Evolutionary conservation across 53 echinoderm and acorn worm genomes (phyloP), one percentile per base, ranked within the genome.

Genomic region (Holothuria leucospilota): DNA sequence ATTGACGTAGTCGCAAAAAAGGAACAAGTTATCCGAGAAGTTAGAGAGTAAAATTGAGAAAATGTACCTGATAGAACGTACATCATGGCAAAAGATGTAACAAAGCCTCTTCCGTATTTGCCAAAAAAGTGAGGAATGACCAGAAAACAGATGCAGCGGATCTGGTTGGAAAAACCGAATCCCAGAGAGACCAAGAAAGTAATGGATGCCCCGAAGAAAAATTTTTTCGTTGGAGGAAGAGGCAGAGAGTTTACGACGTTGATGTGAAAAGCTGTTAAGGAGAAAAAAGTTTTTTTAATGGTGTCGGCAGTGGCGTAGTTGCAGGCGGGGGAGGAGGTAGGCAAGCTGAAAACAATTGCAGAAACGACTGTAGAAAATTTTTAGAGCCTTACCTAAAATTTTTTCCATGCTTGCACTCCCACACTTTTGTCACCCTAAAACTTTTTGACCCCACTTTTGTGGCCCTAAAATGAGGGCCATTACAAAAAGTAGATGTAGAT

Each of bases 101-200:
- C 61, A 25, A 94, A 83, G 24, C 87, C 62, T 28, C 96, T 82
- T 5, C 96, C 96, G 71, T 92, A 82, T 59, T 92, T 94, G 21
- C 96, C 92, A 46, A 92, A 94, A 77, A 96, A 94, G 67, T 90
- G 74, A 14, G 96, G 96, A 9, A 96, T 24, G 10, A 92, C 83
- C 20, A 96, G 89, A 18, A 94, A 77, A 64, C 92, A 39, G 49
- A 94, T 94, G 83, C 96, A 96, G 42, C 96, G 87, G 2, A 93
- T 82, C 79, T 91, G 91, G 20, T 81, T 75, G 4, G 96, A 96
- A 27, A 86, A 56, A 6, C 92, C 94, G 78, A 90, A 94, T 28
- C 94, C 96, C 24, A 86, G 66, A 14, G 85, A 94, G 16, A 88
- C 41, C 4, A 89, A 2, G 5, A 92, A 62, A 51, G 94, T 94